Evolutionary conservation across 2,113 vertebrate genomes (phyloP), one percentile per base, ranked within the genome.

Genomic region (Thermophis baileyi): DNA sequence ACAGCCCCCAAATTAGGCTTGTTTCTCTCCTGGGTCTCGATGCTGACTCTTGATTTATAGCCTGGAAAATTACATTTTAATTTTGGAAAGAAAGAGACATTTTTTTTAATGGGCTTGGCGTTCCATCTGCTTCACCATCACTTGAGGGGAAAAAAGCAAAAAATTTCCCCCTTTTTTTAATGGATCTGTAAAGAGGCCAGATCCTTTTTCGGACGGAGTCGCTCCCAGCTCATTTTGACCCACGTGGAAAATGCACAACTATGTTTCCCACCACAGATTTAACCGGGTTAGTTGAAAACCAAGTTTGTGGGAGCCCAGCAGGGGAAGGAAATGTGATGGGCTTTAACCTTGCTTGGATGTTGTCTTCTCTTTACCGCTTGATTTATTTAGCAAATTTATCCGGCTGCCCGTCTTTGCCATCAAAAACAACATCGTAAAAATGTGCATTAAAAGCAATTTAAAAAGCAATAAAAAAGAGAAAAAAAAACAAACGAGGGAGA

Each of bases 241-340:
- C 14, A 16, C 1, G 27, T 63, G 27, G 27, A 30, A 63, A 63
- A 63, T 5, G 6, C 4, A 16, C 22, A 27, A 27, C 16, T 2
- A 25, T 3, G 27, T 50, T 25, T 50, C 86, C 14, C 47, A 88
- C 49, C 51, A 51, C 30, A n/a, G 30, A 35, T 88, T 35, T 50
- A n/a, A 53, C 50, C 4, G 3, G 51, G 50, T 53, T 18, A 88
- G 11, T 14, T 35, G 50, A n/a, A 16, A 9, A 49, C 87, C 49
- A 16, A 8, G 18, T 53, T 87, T 35, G 46, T 35, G n/a, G 50
- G 27, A 16, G 14, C 14, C 30, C 3, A n/a, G 49, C n/a, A 35
- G 50, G 30, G 1, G 3, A 74, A 74, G 0, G 3, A 74, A 74
- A 35, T 7, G 1, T 0, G 63, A 18, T 0, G 0, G n/a, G 12